Percentiles rank a stretch among this genome's conserved stretches.
phyloP scores from a whole-genome alignment of 2,113 vertebrate genomes.

The Mus spicilegus region DNA sequence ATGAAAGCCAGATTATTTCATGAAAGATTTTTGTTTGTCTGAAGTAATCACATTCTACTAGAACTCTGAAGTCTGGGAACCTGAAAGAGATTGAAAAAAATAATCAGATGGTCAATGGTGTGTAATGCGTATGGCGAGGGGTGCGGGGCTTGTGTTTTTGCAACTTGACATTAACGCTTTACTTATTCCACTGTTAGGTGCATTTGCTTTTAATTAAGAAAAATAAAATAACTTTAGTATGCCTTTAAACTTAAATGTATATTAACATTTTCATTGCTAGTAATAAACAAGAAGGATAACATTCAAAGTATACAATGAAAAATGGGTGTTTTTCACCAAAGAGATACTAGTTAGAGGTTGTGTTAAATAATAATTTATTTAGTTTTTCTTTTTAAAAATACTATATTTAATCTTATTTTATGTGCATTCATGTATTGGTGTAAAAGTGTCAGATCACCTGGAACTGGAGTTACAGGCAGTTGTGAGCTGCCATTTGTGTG shows the following conservation, averaged over 20 bases:
- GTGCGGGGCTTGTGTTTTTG: neutral
- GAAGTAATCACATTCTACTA: constrained; percentile 27
- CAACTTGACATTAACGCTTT: neutral
- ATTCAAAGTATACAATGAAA: neutral
- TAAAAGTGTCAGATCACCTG: neutral
- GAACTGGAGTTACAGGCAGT: neutral
- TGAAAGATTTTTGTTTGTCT: constrained; percentile 45
- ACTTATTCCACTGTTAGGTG: neutral
- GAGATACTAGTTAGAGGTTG: neutral
- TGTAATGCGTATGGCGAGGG: neutral
- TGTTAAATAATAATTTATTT: neutral
- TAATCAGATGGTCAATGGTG: constrained; percentile 49
- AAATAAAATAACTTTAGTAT: neutral
- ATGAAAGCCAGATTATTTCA: constrained; percentile 59
- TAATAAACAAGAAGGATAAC: neutral
- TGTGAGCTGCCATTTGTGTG: neutral
- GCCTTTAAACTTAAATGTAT: neutral
- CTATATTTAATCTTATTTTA: neutral
- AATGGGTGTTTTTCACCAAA: neutral
- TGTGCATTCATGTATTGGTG: neutral
- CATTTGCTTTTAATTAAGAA: constrained; percentile 21
- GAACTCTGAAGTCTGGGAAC: constrained; percentile 56
- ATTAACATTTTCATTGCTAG: neutral
- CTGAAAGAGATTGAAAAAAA: constrained; percentile 52
- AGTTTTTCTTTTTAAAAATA: neutral